Conservation (phyloP, 2,113 vertebrate genomes). For the Rhinoptilus africanus region DNA sequence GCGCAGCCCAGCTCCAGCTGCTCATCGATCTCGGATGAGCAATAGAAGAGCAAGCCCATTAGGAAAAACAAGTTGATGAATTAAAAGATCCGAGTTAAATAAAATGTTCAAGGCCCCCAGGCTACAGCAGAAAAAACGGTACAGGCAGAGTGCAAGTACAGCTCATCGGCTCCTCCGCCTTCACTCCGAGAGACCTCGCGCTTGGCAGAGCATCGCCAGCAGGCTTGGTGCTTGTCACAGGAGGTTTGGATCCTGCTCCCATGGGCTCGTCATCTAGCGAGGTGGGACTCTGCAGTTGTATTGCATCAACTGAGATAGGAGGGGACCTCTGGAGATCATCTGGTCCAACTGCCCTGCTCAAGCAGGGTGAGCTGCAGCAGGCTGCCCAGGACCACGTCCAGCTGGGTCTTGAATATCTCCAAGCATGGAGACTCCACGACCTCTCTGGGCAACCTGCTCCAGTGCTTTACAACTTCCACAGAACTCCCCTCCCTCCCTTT, state of each 20-base stretch:
- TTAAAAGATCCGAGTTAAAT: conserved; percentile 42
- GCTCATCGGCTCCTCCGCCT: neutral
- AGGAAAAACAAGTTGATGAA: conserved; percentile 30
- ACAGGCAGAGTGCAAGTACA: neutral
- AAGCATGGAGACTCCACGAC: neutral
- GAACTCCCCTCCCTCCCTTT: neutral
- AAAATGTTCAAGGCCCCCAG: neutral
- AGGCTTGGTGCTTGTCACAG: neutral
- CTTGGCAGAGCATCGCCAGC: neutral
- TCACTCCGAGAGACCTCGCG: neutral
- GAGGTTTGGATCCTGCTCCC: neutral
- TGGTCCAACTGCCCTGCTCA: neutral
- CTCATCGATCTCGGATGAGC: neutral
- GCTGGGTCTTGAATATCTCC: neutral
- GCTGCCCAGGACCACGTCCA: neutral
- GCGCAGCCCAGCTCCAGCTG: neutral
- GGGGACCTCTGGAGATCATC: neutral
- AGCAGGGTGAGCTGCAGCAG: neutral
- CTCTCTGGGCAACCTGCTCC: neutral
- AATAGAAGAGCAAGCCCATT: neutral
- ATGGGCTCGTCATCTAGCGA: neutral
- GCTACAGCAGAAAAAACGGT: neutral
- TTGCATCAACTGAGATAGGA: neutral
- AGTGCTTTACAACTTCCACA: neutral
- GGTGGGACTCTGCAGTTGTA: neutral